phyloP scores from a whole-genome alignment of 2,888 invertebrate species.

The Phasia obesa region DNA sequence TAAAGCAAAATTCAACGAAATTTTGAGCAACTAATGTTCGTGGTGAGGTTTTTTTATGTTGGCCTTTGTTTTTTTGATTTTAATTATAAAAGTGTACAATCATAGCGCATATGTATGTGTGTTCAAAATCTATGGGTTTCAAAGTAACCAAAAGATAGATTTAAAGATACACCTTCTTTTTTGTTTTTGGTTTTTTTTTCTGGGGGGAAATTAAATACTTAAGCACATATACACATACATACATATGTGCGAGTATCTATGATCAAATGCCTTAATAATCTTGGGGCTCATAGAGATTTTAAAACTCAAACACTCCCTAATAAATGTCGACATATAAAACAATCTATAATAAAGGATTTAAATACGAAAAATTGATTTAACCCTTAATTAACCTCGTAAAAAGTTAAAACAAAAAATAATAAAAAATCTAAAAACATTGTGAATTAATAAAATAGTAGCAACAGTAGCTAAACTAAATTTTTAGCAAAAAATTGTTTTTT shows the following conservation, averaged over 20 bases:
- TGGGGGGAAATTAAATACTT: constrained; percentile 53
- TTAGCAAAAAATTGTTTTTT: neutral
- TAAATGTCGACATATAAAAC: constrained; percentile 35
- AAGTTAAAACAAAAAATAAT: neutral
- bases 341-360: constrained; percentile 29
- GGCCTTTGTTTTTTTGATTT: constrained; percentile 24
- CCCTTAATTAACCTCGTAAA: neutral
- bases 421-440: no score
- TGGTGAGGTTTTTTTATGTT: constrained; percentile 44
- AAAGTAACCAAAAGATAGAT: constrained; percentile 55
- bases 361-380: constrained; percentile 24
- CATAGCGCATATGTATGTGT: neutral
- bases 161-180: constrained; percentile 67
- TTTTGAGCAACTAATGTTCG: constrained; percentile 59
- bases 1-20: constrained; percentile 65
- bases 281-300: constrained; percentile 28
- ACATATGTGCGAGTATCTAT: constrained; percentile 38
- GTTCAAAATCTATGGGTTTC: neutral
- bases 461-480: no score
- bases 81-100: constrained; percentile 56
- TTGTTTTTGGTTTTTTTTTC: constrained; percentile 26
- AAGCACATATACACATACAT: constrained; percentile 1
- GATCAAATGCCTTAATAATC: constrained; percentile 34
- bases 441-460: neutral
- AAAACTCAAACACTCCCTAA: constrained; percentile 51